phyloP scores from a whole-genome alignment of 2,113 vertebrate species.

The Triplophysa rosa region DNA sequence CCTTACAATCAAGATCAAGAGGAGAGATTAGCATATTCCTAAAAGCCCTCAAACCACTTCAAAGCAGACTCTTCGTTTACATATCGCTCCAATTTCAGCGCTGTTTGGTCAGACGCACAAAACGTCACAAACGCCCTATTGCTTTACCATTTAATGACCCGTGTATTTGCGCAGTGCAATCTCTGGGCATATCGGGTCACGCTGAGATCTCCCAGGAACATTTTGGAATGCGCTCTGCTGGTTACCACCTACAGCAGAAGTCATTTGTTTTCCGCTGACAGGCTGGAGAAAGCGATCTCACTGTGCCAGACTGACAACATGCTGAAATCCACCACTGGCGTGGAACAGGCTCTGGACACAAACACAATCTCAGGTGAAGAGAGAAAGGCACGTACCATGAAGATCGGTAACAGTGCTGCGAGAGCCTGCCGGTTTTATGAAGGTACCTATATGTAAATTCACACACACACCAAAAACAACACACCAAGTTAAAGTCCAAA shows the following conservation, averaged over 20 bases:
- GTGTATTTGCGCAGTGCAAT: constrained; percentile 14
- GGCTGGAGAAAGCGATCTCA: constrained; percentile 49
- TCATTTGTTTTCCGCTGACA: constrained; percentile 68
- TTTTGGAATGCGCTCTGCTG: constrained; percentile 64
- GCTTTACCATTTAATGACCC: constrained; percentile 58
- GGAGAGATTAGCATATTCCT: constrained; percentile 44
- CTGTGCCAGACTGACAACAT: constrained; percentile 47
- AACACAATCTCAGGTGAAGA: constrained; percentile 23
- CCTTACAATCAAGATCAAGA: constrained; percentile 17
- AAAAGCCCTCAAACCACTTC: constrained; percentile 19
- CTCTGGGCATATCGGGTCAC: constrained; percentile 62
- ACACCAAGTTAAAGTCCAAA: constrained; percentile 33
- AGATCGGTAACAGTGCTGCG: constrained; percentile 24
- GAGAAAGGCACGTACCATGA: constrained; percentile 27
- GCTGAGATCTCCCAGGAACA: constrained; percentile 61
- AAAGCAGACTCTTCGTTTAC: constrained; percentile 41
- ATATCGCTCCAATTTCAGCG: constrained; percentile 31
- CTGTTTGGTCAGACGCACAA: constrained; percentile 47
- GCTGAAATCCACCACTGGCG: constrained; percentile 46
- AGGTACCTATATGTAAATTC: constrained; percentile 3
- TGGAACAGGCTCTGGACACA: constrained; percentile 9
- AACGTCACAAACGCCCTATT: constrained; percentile 43
- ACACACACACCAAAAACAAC: constrained; percentile 14
- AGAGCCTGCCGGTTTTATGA: neutral
- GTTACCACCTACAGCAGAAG: constrained; percentile 66